Conservation (phyloP, 2,113 vertebrate genomes). For the Ptyas mucosa region DNA sequence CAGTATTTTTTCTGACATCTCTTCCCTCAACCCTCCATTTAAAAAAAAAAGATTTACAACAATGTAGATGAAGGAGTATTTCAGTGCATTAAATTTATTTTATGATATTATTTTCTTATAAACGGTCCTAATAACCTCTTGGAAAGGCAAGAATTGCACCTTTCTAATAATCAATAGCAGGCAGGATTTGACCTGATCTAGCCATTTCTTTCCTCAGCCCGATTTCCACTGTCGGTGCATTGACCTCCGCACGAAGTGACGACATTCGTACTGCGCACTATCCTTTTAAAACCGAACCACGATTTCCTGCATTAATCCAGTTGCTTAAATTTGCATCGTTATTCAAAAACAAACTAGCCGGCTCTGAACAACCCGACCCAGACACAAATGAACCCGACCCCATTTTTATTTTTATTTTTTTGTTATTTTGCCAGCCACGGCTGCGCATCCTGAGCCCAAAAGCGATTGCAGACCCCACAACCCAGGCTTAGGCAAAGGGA, state of each 20-base stretch:
- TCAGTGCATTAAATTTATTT: background rate
- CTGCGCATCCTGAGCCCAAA: background rate
- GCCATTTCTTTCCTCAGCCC: background rate
- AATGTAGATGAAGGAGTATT: background rate
- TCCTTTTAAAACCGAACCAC: background rate
- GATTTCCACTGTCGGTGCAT: background rate
- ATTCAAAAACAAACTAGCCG: background rate
- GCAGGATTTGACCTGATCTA: background rate
- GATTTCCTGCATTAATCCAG: background rate
- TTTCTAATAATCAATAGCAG: background rate
- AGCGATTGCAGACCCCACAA: background rate
- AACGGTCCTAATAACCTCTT: background rate
- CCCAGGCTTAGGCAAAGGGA: background rate
- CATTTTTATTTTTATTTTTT: background rate
- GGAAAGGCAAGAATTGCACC: background rate
- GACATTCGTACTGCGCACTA: background rate
- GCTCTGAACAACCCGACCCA: background rate
- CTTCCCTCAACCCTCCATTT: background rate
- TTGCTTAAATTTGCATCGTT: background rate
- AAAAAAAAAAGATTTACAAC: background rate
- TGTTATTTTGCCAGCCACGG: background rate
- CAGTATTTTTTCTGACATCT: background rate
- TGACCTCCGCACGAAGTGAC: background rate
- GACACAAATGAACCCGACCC: background rate
- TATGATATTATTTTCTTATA: background rate